A percentile compares a stretch with the other conserved stretches of the same genome.
Evolutionary conservation across 2,888 invertebrate genomes (phyloP).

Genomic region (Parnassius mnemosyne): DNA sequence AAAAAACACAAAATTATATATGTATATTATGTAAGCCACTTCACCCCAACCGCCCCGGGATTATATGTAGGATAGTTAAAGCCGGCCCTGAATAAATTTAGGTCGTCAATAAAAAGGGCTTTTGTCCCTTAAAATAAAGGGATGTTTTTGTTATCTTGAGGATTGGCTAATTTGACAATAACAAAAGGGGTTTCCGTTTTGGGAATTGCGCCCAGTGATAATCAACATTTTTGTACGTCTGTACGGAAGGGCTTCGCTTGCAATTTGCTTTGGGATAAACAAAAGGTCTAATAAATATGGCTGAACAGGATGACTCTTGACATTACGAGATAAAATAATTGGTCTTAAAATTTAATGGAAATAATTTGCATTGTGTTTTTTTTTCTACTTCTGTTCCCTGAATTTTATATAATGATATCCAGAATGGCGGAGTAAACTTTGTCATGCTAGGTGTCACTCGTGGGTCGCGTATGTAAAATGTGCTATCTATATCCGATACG

Average conservation of each 20-base stretch:
- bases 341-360: slow-evolving; percentile 17
- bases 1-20: slow-evolving; percentile 4
- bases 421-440: too few species aligned
- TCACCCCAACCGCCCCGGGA: slow-evolving; percentile 45
- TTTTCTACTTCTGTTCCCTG: too few species aligned
- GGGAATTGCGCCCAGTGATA: slow-evolving; percentile 67
- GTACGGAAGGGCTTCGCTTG: slow-evolving; percentile 44
- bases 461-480: too few species aligned
- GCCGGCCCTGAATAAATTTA: slow-evolving; percentile 73
- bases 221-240: slow-evolving; percentile 64
- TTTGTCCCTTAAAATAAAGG: slow-evolving; percentile 72
- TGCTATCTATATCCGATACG: too few species aligned
- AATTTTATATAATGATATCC: too few species aligned
- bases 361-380: neutral
- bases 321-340: slow-evolving; percentile 25
- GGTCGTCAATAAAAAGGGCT: slow-evolving; percentile 74
- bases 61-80: slow-evolving; percentile 76
- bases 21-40: slow-evolving; percentile 24
- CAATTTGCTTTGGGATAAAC: slow-evolving; percentile 50
- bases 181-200: slow-evolving; percentile 71
- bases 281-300: slow-evolving; percentile 48
- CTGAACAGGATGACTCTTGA: slow-evolving; percentile 39
- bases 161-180: slow-evolving; percentile 80
- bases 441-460: too few species aligned
- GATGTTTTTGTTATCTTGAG: slow-evolving; percentile 81